Conservation (phyloP, 2,797 vertebrate species). For the Microcaecilia unicolor region DNA sequence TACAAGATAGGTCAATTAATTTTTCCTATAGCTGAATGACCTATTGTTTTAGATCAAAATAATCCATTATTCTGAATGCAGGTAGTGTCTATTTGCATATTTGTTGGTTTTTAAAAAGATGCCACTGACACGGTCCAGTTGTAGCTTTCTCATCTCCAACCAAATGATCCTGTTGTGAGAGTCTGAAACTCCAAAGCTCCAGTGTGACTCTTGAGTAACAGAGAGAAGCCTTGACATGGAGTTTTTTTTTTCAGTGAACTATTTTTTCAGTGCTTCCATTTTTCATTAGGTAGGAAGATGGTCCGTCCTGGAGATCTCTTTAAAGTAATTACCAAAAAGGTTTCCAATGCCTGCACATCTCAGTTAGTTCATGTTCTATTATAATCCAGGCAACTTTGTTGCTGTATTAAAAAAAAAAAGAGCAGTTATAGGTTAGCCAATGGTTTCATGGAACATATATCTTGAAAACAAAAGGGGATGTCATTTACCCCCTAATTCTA, state of each 20-base stretch:
- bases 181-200: constrained; percentile 25
- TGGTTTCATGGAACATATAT: too few relatives aligned
- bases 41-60: constrained; percentile 31
- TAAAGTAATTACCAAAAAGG: constrained; percentile 11
- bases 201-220: constrained; percentile 14
- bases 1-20: constrained; percentile 31
- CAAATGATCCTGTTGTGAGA: constrained; percentile 8
- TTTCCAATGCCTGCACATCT: constrained; percentile 18
- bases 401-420: constrained; percentile 13
- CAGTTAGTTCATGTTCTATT: constrained; percentile 30
- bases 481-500: too few relatives aligned
- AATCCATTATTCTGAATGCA: constrained; percentile 30
- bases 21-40: constrained; percentile 31
- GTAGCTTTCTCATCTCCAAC: constrained; percentile 20
- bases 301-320: constrained; percentile 31
- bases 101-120: constrained; percentile 30
- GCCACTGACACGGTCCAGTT: constrained; percentile 33
- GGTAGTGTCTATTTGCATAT: constrained; percentile 22
- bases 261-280: constrained; percentile 45
- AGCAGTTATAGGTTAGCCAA: background rate
- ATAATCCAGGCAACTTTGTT: constrained; percentile 37
- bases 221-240: constrained; percentile 25
- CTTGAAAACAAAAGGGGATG: too few relatives aligned
- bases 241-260: constrained; percentile 22
- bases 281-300: constrained; percentile 15